These are phyloP conservation scores for Condylura cristata DNA, from an alignment of 2,113 vertebrate species.

Conservation along the genomic window DNA sequence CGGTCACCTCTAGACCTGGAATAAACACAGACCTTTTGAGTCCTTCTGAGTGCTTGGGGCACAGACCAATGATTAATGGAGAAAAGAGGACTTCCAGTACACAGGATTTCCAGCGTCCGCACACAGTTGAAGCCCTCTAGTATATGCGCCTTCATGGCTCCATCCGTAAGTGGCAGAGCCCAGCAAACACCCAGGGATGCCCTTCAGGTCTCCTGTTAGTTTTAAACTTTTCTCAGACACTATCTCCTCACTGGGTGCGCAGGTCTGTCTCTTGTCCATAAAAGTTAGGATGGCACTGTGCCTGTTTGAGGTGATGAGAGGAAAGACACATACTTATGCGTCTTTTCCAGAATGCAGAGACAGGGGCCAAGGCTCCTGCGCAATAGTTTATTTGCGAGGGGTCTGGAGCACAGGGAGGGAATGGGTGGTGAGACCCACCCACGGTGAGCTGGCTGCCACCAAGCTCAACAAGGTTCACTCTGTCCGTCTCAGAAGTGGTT, in stretches of 20 bases:
- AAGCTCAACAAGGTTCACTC: neutral
- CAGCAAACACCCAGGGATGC: neutral
- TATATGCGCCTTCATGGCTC: neutral
- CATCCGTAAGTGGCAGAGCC: neutral
- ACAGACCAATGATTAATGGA: neutral
- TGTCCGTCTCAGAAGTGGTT: neutral
- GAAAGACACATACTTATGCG: neutral
- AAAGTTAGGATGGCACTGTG: neutral
- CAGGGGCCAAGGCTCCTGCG: constrained; percentile 25
- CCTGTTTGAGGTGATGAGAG: neutral
- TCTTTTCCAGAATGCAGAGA: neutral
- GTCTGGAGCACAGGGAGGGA: neutral
- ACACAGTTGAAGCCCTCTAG: neutral
- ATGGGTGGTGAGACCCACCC: neutral
- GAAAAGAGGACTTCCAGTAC: neutral
- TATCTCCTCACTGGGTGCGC: neutral
- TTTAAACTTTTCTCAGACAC: neutral
- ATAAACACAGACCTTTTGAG: neutral
- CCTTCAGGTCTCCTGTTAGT: neutral
- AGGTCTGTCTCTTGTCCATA: neutral
- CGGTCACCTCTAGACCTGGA: neutral
- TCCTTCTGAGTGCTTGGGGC: neutral
- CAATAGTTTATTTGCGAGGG: neutral
- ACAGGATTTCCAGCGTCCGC: too few relatives aligned
- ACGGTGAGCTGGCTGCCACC: neutral